Evolutionary conservation across 2,888 invertebrate genomes (phyloP).

Genomic region (Ethmia dodecea): DNA sequence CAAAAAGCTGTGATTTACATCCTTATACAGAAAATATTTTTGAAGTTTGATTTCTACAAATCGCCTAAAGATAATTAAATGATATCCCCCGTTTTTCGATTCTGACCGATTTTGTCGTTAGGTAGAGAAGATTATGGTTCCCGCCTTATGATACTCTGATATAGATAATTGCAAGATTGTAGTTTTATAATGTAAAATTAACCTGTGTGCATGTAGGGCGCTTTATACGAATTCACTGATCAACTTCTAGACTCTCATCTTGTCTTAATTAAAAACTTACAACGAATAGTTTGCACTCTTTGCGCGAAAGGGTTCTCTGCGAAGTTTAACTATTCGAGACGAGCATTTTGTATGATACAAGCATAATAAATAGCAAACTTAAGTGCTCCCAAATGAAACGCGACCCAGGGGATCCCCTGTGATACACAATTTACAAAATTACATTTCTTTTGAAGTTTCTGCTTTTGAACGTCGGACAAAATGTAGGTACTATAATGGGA

Average conservation of each 20-base stretch:
- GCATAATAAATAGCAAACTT: slow-evolving; percentile 34
- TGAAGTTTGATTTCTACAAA: too few species aligned
- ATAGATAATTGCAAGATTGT: too few species aligned
- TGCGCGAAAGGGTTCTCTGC: slow-evolving; percentile 5
- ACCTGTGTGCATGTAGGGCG: too few species aligned
- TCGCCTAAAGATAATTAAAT: too few species aligned
- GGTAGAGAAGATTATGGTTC: too few species aligned
- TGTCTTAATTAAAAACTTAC: slow-evolving; percentile 20
- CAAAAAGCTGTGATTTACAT: too few species aligned
- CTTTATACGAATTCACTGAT: not conserved
- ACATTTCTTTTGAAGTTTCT: slow-evolving; percentile 42
- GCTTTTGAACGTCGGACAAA: slow-evolving; percentile 31
- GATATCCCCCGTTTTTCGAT: too few species aligned
- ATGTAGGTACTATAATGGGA: slow-evolving; percentile 30
- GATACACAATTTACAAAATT: slow-evolving; percentile 48
- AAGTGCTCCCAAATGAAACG: slow-evolving; percentile 36
- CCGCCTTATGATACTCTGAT: too few species aligned
- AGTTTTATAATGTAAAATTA: too few species aligned
- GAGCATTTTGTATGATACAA: too few species aligned
- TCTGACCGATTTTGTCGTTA: too few species aligned
- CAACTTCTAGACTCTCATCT: slow-evolving; percentile 3
- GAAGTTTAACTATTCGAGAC: slow-evolving; percentile 11
- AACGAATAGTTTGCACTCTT: slow-evolving; percentile 12
- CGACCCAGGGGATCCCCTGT: slow-evolving; percentile 31
- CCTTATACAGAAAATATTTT: too few species aligned